phyloP scores from a whole-genome alignment of 1,140 invertebrate genomes.

The Psilanteris sp. region DNA sequence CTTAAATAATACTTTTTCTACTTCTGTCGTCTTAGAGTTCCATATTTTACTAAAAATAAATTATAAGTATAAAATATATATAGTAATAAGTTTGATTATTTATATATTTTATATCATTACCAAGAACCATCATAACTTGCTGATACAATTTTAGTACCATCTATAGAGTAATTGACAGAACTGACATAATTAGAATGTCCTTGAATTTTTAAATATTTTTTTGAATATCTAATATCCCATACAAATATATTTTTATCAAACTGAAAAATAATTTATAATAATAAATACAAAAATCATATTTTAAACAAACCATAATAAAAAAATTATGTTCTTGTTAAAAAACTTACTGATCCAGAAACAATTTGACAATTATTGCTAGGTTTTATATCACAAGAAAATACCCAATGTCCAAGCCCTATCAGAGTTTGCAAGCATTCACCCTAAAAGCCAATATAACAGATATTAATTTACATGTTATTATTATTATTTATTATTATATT shows the following conservation, averaged over 20 bases:
- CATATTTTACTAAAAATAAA: constrained; percentile 9
- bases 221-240: constrained; percentile 24
- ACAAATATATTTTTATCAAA: constrained; percentile 19
- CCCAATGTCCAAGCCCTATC: constrained; percentile 99
- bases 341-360: constrained; percentile 24
- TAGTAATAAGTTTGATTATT: not conserved
- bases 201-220: not conserved
- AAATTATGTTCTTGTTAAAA: not conserved
- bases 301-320: not conserved
- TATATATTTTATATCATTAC: constrained; percentile 3
- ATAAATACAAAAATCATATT: too few relatives aligned
- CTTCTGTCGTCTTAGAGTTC: constrained; percentile 1
- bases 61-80: not conserved
- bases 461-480: too few relatives aligned
- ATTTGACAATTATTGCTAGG: constrained; percentile 86
- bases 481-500: too few relatives aligned
- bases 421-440: constrained; percentile 99
- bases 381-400: constrained; percentile 99
- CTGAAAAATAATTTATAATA: constrained; percentile 1
- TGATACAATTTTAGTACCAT: constrained; percentile 19
- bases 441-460: constrained; percentile 38
- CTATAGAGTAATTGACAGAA: constrained; percentile 21
- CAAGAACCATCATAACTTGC: constrained; percentile 34
- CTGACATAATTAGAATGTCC: constrained; percentile 18
- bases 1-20: constrained; percentile 4